A percentile compares a stretch with the other conserved stretches of the same genome.
phyloP scores from a whole-genome alignment of 2,888 invertebrate genomes.

The Cantharis rustica region DNA sequence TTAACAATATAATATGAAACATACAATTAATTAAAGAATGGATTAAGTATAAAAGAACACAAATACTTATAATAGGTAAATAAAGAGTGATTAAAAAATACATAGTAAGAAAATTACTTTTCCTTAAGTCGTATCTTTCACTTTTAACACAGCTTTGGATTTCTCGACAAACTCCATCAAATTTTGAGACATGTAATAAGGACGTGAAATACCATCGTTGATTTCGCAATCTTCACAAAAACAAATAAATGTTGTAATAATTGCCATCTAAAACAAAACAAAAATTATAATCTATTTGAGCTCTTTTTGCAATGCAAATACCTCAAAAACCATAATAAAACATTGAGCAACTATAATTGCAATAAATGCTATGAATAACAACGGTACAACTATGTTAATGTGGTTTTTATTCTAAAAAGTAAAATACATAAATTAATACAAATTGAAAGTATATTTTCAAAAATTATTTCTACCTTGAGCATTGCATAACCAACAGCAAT shows the following conservation, averaged over 20 bases:
- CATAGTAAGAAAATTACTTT: background rate
- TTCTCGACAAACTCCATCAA: conserved; percentile 70
- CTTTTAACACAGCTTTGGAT: conserved; percentile 55
- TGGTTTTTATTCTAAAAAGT: background rate
- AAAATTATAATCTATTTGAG: background rate
- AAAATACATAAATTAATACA: background rate
- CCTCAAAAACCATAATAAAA: conserved; percentile 76
- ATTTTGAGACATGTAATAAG: conserved; percentile 69
- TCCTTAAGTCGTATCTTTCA: background rate
- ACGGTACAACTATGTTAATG: background rate
- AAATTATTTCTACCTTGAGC: conserved; percentile 57
- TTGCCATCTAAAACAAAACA: conserved; percentile 62
- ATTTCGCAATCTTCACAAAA: conserved; percentile 71
- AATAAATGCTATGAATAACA: conserved; percentile 42
- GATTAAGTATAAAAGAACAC: background rate
- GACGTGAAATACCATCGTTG: conserved; percentile 66
- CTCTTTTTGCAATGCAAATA: conserved; percentile 41
- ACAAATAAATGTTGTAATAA: conserved; percentile 70
- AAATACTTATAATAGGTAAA: background rate
- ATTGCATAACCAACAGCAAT: conserved; percentile 65
- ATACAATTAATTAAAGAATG: background rate
- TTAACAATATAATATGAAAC: background rate
- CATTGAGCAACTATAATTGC: conserved; percentile 72
- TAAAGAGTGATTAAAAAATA: background rate
- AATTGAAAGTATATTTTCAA: background rate